phyloP scores from a whole-genome alignment of 2,888 invertebrate genomes.

The Acheta domesticus region DNA sequence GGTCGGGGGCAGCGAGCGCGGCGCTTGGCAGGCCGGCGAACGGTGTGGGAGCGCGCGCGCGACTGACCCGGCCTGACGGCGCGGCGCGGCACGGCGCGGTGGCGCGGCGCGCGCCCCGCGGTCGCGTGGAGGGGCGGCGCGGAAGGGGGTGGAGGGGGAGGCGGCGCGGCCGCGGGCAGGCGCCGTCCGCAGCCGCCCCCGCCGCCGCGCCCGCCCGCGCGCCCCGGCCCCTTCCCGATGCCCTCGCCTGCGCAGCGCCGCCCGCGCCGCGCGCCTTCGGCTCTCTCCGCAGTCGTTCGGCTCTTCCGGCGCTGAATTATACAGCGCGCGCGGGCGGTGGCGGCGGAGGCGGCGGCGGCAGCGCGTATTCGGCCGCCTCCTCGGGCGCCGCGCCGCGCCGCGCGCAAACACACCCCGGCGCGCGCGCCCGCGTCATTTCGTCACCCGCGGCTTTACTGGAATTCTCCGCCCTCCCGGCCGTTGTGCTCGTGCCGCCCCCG shows the following conservation, averaged over 20 bases:
- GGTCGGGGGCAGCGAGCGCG: conserved; percentile 18
- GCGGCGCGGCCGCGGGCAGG: not conserved
- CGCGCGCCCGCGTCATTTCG: not conserved
- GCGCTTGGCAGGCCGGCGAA: not conserved
- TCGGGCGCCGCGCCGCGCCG: not conserved
- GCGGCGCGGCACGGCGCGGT: not conserved
- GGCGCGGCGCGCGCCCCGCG: too few species aligned
- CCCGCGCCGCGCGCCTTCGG: not conserved
- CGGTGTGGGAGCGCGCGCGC: conserved; percentile 25
- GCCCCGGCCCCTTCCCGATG: conserved; percentile 18
- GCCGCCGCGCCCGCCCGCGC: conserved; percentile 20
- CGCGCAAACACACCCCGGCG: not conserved
- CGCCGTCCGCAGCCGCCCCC: conserved; percentile 20
- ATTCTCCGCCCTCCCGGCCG: not conserved
- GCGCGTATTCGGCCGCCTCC: not conserved
- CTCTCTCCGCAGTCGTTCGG: not conserved
- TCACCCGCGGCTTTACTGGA: not conserved
- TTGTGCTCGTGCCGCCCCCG: not conserved
- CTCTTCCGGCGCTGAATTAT: not conserved
- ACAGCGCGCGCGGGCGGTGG: not conserved
- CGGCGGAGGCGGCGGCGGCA: not conserved
- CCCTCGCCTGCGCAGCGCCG: conserved; percentile 19
- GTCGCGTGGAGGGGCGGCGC: too few species aligned
- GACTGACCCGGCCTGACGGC: conserved; percentile 21
- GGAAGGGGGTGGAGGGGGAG: not conserved